Conservation (phyloP, 2,113 vertebrate genomes). For the Pterocles gutturalis region DNA sequence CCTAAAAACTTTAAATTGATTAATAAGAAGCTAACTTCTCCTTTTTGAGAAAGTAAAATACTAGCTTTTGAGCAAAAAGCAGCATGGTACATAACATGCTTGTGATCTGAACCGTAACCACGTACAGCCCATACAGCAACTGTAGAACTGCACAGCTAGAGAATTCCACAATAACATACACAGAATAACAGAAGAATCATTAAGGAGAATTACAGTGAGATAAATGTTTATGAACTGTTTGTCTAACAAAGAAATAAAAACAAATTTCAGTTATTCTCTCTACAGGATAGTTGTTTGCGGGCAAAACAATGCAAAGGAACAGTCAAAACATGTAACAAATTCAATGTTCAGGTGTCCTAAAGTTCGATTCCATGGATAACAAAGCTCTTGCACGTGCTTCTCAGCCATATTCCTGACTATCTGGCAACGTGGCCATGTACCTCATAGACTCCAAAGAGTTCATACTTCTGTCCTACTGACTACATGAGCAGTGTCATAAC, state of each 20-base stretch:
- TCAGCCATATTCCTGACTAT: background rate
- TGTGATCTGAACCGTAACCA: background rate
- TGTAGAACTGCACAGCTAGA: too few species aligned
- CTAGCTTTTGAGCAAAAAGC: background rate
- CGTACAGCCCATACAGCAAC: accelerated
- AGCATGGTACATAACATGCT: background rate
- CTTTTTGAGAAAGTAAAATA: background rate
- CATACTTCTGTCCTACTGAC: background rate
- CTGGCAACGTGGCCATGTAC: background rate
- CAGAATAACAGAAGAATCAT: too few species aligned
- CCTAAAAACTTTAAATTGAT: background rate
- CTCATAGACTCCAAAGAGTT: background rate
- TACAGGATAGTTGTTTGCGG: too few species aligned
- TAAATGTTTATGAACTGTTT: too few species aligned
- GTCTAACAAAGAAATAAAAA: too few species aligned
- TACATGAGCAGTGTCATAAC: background rate
- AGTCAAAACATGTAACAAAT: too few species aligned
- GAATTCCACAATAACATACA: too few species aligned
- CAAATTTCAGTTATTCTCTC: too few species aligned
- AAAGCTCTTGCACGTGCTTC: background rate
- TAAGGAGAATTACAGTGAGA: too few species aligned
- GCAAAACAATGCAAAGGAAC: too few species aligned
- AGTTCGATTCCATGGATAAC: background rate
- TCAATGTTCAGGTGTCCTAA: too few species aligned
- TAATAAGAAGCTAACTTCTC: background rate